phyloP scores from a whole-genome alignment of 2,797 vertebrate genomes.

The Micropoecilia bifurca region DNA sequence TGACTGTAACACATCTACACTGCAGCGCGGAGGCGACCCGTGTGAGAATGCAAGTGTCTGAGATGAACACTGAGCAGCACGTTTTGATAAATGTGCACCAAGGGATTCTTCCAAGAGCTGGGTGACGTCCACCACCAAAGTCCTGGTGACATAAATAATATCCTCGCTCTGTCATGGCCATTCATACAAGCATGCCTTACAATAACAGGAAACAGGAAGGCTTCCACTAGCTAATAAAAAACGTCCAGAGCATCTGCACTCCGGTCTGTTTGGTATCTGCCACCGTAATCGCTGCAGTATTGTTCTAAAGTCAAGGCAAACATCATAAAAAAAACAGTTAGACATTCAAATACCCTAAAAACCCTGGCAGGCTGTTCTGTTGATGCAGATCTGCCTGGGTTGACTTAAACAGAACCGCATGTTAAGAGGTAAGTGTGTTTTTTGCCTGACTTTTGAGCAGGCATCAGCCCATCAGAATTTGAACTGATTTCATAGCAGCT shows the following conservation, averaged over 20 bases:
- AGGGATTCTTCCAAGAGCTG: conserved; percentile 48
- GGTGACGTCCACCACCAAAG: conserved; percentile 48
- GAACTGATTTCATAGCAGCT: conserved; percentile 44
- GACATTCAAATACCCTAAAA: conserved; percentile 37
- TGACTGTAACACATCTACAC: conserved; percentile 15
- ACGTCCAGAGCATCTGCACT: conserved; percentile 58
- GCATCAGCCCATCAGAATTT: conserved; percentile 48
- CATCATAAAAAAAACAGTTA: conserved; percentile 59
- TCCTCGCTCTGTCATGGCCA: conserved; percentile 38
- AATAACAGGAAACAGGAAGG: conserved; percentile 84
- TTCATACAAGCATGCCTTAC: conserved; percentile 58
- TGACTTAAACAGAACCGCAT: conserved; percentile 64
- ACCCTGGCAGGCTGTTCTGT: conserved; percentile 27
- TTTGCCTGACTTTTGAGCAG: conserved; percentile 39
- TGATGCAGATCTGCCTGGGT: conserved; percentile 57
- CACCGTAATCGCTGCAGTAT: conserved; percentile 54
- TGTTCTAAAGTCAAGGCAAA: conserved; percentile 62
- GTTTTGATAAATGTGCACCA: conserved; percentile 50
- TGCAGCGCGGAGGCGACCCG: conserved; percentile 26
- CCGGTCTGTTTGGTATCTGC: conserved; percentile 48
- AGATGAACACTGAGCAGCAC: conserved; percentile 49
- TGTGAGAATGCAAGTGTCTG: conserved; percentile 29
- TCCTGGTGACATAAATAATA: conserved; percentile 72
- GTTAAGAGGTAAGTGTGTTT: conserved; percentile 58
- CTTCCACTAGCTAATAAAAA: conserved; percentile 53